Conservation (phyloP, 2,113 vertebrate genomes). For the Nicator chloris region DNA sequence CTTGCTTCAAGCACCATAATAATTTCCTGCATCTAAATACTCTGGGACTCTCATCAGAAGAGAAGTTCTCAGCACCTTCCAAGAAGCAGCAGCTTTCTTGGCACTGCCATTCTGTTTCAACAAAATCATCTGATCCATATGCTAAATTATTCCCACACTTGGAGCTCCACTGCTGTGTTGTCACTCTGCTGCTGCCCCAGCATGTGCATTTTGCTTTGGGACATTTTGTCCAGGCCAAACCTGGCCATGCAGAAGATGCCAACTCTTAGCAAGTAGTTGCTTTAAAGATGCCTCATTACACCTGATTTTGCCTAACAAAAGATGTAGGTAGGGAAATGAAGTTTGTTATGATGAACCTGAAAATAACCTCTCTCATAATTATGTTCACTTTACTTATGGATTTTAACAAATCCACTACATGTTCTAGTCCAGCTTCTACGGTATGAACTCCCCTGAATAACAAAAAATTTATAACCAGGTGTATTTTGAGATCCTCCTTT, state of each 20-base stretch:
- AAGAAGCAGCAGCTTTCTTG: background rate
- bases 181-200: background rate
- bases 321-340: background rate
- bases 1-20: background rate
- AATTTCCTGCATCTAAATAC: background rate
- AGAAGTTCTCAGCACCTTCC: background rate
- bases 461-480: background rate
- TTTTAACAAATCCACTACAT: background rate
- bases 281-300: background rate
- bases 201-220: background rate
- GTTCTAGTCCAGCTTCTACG: background rate
- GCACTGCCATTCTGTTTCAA: background rate
- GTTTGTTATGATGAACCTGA: background rate
- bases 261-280: background rate
- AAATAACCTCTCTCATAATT: background rate
- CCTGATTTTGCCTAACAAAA: background rate
- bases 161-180: background rate
- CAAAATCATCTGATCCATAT: background rate
- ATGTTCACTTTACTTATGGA: background rate
- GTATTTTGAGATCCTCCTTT: background rate
- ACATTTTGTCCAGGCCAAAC: background rate
- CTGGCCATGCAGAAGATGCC: background rate
- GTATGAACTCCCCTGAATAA: background rate
- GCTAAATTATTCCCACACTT: conserved; percentile 16
- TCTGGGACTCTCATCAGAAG: background rate